Base-by-base conservation (phyloP, 2,113 vertebrate species). In the Climacteris rufus region DNA sequence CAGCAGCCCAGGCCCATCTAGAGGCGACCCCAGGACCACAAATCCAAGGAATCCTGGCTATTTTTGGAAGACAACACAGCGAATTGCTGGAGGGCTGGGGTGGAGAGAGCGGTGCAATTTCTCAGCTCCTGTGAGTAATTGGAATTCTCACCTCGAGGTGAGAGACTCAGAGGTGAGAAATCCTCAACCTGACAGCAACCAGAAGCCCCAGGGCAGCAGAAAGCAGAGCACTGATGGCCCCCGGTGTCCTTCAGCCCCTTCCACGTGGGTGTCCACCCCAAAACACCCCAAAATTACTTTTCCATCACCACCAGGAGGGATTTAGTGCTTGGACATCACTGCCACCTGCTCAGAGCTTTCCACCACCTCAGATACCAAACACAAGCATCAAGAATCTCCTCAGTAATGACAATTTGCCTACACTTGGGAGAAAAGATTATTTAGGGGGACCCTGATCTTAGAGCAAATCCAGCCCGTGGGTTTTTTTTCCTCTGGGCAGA, bases 141-240 rank as follows among this genome's bases (percentile, higher is more conserved):
- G 77, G 47, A 86, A 70, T 65, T 59, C 72, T 37, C 72, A 78
- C 77, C 50, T 35, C 33, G 15, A 66, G 2, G 6, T 59, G 68
- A 74, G 52, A 93, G 80, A 83, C 72, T 91, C 76, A 13, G 50
- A 80, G 63, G 50, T 74, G 91, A 92, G 63, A 59, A 92, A 95
- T 35, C n/a, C 42, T 40, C 27, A 24, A 47, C 59, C 15, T 12
- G 19, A 30, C 66, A 49, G 50, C 40, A 24, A 20, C 49, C 44
- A 30, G 19, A 52, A 94, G 83, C 53, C 86, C 69, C 31, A 71
- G 60, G 45, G 53, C 69, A 93, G 82, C 82, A 85, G 61, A 71
- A 90, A 78, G 15, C 3, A 8, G 30, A 82, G 45, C 16, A 70
- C 10, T 0, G 6, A 71, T 9, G 0, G 1, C 33, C 5, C 11